A percentile compares a stretch with the other conserved stretches of the same genome.
phyloP scores from a whole-genome alignment of 2,888 invertebrate species.

The Nyleta sp. region DNA sequence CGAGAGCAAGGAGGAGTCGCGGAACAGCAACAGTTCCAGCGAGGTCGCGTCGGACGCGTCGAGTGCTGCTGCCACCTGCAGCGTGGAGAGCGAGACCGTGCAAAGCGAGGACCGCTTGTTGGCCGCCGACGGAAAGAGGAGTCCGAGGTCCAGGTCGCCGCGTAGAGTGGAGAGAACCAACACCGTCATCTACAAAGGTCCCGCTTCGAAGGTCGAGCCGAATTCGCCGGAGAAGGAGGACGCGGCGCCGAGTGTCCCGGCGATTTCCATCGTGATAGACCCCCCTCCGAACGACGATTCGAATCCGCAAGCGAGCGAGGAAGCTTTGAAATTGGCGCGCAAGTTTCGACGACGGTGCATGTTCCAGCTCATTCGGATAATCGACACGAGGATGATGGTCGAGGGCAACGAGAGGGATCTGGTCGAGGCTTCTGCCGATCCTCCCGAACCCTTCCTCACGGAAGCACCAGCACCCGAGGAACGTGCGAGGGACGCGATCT shows the following conservation, averaged over 20 bases:
- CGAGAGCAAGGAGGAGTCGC: constrained; percentile 13
- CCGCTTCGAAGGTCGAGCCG: constrained; percentile 56
- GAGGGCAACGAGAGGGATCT: too few species aligned
- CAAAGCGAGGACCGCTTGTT: background rate
- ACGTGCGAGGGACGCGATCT: too few species aligned
- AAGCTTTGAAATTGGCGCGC: constrained; percentile 48
- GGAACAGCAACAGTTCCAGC: background rate
- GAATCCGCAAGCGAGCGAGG: too few species aligned
- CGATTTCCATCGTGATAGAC: constrained; percentile 48
- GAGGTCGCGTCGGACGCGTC: background rate
- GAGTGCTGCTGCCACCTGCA: too few species aligned
- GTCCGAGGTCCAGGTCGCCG: constrained; percentile 52
- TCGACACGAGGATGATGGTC: constrained; percentile 77
- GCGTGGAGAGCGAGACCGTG: constrained; percentile 29
- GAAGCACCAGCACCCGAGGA: too few species aligned
- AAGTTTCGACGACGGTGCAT: constrained; percentile 74
- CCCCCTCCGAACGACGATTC: constrained; percentile 43
- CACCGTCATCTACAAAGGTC: constrained; percentile 77
- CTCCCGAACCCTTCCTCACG: too few species aligned
- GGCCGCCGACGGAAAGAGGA: constrained; percentile 3
- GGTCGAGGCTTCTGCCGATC: too few species aligned
- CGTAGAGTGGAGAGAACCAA: constrained; percentile 73
- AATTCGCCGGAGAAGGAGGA: constrained; percentile 26
- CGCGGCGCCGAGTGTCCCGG: background rate
- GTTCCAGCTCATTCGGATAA: constrained; percentile 77